A percentile compares a stretch with the other conserved stretches of the same genome.
These are phyloP conservation scores for Stegodyphus dumicola DNA, from an alignment of 1,140 invertebrate species.

Conservation along the genomic window DNA sequence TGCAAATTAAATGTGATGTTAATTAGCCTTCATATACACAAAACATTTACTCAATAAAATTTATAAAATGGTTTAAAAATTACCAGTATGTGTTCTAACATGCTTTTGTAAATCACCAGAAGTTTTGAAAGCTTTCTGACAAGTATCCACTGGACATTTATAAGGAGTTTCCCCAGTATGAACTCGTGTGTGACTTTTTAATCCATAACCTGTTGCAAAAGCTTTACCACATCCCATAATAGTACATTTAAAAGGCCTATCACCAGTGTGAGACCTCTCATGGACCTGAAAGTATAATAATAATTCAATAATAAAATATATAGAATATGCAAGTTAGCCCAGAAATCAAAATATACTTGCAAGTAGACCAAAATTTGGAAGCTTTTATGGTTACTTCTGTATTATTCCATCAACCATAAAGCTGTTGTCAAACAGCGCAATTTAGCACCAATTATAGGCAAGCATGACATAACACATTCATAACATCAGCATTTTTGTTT, in stretches of 20 bases:
- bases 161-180: conserved; percentile 80
- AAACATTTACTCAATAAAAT: too few relatives aligned
- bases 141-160: conserved; percentile 72
- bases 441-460: too few relatives aligned
- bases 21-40: too few relatives aligned
- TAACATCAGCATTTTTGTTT: too few relatives aligned
- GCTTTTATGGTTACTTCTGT: too few relatives aligned
- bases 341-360: conserved; percentile 64
- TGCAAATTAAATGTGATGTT: too few relatives aligned
- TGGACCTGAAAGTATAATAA: conserved; percentile 70
- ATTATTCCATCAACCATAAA: too few relatives aligned
- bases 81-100: conserved; percentile 77
- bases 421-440: too few relatives aligned
- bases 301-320: not conserved
- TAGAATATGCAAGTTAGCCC: not conserved
- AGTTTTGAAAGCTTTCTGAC: conserved; percentile 77
- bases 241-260: conserved; percentile 65
- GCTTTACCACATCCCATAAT: conserved; percentile 74
- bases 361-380: too few relatives aligned
- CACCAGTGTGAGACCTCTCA: conserved; percentile 70
- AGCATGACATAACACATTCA: too few relatives aligned
- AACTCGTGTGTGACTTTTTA: conserved; percentile 77
- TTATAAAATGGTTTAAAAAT: not conserved
- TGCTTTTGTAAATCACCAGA: conserved; percentile 80
- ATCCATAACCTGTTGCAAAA: conserved; percentile 77